Base-by-base conservation (phyloP, 2,113 vertebrate species). In the Tautogolabrus adspersus region DNA sequence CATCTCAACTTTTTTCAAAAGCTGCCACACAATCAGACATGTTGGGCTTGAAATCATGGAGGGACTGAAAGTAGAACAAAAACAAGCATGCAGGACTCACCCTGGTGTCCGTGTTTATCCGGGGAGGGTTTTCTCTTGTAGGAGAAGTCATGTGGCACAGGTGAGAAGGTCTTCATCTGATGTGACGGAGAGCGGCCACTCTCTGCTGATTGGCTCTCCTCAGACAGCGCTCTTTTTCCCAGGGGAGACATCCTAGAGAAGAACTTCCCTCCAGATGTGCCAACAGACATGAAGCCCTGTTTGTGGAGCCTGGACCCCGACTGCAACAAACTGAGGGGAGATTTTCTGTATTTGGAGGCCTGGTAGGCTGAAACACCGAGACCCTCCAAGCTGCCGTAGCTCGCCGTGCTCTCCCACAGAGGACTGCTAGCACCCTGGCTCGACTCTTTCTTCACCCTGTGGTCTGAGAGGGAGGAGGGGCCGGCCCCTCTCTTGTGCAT, bases 61-160 rank as follows among this genome's bases (percentile, higher is more conserved):
- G 26, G 26, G 26, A 26, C 26, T 2, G 26, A 2, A 4, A 26
- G 26, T 15, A 55, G 46, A 55, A n/a, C 59, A 69, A 30, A 10
- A 22, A 13, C 19, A 21, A 16, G 18, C 49, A 1, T 21, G 21
- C 40, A 42, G 40, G 54, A 74, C 96, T 95, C 91, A 97, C 97
- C 96, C 18, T 94, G 93, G 64, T 94, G 95, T 82, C 87, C 91
- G 2, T 91, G 93, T 83, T 96, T 98, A 83, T 96, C 96, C 6
- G 95, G 95, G 55, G 95, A 93, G 12, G 93, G 66, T 91, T 96
- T 98, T 75, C 95, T 87, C 88, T 96, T 97, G 91, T 94, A 95
- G 70, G 96, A 94, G 88, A 96, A 95, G 84, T 97, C 96, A 5
- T 94, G 95, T 58, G 94, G 93, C 79, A 95, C 94, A 61, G 96